phyloP scores from a whole-genome alignment of 2,888 invertebrate species.

The Pheosia gnoma region DNA sequence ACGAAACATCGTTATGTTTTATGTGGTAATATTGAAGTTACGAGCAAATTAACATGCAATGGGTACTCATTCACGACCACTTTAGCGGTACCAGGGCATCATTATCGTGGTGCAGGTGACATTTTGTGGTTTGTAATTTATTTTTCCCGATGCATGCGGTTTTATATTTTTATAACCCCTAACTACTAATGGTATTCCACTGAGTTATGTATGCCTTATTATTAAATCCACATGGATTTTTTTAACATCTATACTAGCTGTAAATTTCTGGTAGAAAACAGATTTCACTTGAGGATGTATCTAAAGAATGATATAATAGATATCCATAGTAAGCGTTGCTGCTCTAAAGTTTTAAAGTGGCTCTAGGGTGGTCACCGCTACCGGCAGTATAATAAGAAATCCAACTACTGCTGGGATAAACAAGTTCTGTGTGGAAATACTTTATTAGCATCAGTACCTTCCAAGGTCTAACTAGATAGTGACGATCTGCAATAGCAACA shows the following conservation, averaged over 20 bases:
- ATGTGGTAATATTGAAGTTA: conserved; percentile 49
- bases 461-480: too few species aligned
- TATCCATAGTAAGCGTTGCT: too few species aligned
- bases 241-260: conserved; percentile 12
- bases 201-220: conserved; percentile 5
- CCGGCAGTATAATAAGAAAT: too few species aligned
- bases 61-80: conserved; percentile 41
- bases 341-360: too few species aligned
- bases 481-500: too few species aligned
- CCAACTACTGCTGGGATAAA: too few species aligned
- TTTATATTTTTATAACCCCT: conserved; percentile 15
- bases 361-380: too few species aligned
- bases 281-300: neutral
- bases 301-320: too few species aligned
- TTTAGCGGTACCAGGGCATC: conserved; percentile 33
- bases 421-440: too few species aligned
- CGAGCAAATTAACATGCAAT: conserved; percentile 50
- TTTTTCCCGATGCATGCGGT: conserved; percentile 16
- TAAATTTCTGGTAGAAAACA: neutral
- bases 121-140: conserved; percentile 32
- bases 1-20: conserved; percentile 49
- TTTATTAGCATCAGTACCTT: too few species aligned
- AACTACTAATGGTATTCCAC: conserved; percentile 10
- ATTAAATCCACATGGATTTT: conserved; percentile 9
- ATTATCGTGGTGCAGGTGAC: conserved; percentile 43